Evolutionary conservation across 2,797 vertebrate genomes (phyloP), one percentile per base, ranked within the genome.

Genomic region (Potorous gilbertii): DNA sequence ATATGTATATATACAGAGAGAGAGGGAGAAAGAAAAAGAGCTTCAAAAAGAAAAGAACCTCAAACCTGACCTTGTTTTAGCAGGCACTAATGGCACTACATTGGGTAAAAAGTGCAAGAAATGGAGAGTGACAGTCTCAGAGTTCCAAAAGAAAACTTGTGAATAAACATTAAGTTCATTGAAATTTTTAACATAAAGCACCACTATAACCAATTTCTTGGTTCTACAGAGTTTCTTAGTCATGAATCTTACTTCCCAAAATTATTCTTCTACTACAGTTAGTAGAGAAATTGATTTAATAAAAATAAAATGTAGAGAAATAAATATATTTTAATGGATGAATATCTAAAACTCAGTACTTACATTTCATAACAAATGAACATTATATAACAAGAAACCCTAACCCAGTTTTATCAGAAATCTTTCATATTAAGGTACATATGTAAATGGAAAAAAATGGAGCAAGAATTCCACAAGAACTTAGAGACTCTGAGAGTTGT

Each of bases 381-480:
- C 21, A 90, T 59, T 93, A 93, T 89, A 94, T 93, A 93, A n/a
- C 92, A 93, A n/a, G 9, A 91, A 94, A 81, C 9, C 0, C 9
- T 93, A 93, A 92, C 21, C 31, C 92, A 34, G 4, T 31, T 89
- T 57, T 57, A 57, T 27, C 50, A 4, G 16, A 87, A 90, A 9
- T 55, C 66, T 87, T 90, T 27, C 13, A 50, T 52, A 0, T 29
- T n/a, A 93, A 93, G 57, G 31, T 31, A 31, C 8, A 59, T 28
- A 57, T 27, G 90, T 16, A 81, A 94, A 52, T 52, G 0, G 1
- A n/a, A 55, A 2, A 96, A 90, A 14, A 12, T 54, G 81, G 87
- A 52, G 16, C n/a, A 4, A 59, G 4, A 9, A 54, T 55, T 96
- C 28, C 90, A 94, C 59, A 97, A 93, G 57, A 81, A 57, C 74